Evolutionary conservation across 2,888 invertebrate genomes (phyloP), one percentile per base, ranked within the genome.

Genomic region (Galeopsomyia nigrocyanea): DNA sequence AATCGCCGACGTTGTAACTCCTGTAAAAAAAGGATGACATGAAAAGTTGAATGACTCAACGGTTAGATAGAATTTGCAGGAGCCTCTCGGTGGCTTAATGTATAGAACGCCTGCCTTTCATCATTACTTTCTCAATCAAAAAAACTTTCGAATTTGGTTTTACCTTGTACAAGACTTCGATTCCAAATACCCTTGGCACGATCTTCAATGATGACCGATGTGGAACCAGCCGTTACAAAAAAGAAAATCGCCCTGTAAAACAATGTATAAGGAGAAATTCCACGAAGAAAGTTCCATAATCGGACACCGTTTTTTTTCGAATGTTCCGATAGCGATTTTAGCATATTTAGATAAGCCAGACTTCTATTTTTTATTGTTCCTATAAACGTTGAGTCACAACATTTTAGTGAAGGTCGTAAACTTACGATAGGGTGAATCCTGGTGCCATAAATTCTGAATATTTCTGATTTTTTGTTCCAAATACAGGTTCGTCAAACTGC

Each of bases 141-240:
- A 10, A 55, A 55, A 55, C 26, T 2, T 17, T 55, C 55, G 3
- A 55, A 19, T 16, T 50, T 13, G 39, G n/a, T 1, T 77, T n/a
- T 77, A 88, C 88, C 96, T 76, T 96, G 94, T 7, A 96, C 94
- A 0, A 95, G 89, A 70, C 94, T 94, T 73, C 97, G 89, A 84
- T 96, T 95, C 92, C 97, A 93, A 75, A 96, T 91, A 5, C 97
- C 95, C 83, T 95, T 94, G 79, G 91, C 89, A 49, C 93, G 90
- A 83, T 95, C 95, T 0, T 92, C 89, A 76, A 95, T 93, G 82
- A 96, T 92, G 22, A 94, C 91, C 1, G 94, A 90, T 0, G 95
- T 93, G 0, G 96, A 95, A 82, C 95, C 91, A 55, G 95, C 90
- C 0, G 95, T 92, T 0, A 95, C 92, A 87, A 96, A 87, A 87